Conservation (phyloP, 2,113 vertebrate species). For the Callospermophilus lateralis region DNA sequence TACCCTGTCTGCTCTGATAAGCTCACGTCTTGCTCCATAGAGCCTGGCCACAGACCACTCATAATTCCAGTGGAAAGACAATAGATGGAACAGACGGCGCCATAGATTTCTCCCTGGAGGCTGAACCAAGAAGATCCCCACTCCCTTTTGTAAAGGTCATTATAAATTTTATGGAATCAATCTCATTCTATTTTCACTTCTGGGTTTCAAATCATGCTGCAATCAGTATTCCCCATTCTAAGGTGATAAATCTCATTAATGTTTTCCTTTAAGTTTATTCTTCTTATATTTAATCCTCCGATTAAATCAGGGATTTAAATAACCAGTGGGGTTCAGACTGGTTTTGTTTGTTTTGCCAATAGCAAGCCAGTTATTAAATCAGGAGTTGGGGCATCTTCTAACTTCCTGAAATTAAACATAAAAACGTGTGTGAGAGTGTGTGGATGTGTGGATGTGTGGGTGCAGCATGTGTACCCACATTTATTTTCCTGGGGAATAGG, state of each 20-base stretch:
- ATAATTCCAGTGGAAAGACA: background rate
- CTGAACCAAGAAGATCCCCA: background rate
- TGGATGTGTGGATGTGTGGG: background rate
- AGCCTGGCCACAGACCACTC: background rate
- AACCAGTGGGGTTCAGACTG: background rate
- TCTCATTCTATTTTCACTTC: slow-evolving; percentile 38
- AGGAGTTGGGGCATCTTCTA: background rate
- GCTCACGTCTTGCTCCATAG: background rate
- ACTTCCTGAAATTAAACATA: slow-evolving; percentile 46
- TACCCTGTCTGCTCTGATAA: background rate
- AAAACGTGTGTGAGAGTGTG: background rate
- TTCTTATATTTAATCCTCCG: background rate
- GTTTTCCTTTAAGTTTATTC: slow-evolving; percentile 2
- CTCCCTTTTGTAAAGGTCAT: background rate
- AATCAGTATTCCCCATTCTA: background rate
- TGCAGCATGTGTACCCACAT: background rate
- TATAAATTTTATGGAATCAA: background rate
- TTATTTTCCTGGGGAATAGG: background rate
- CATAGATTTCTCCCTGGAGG: background rate
- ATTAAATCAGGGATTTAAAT: slow-evolving; percentile 42
- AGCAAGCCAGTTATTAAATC: slow-evolving; percentile 6
- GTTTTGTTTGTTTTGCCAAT: slow-evolving; percentile 23
- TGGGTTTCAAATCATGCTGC: slow-evolving; percentile 56
- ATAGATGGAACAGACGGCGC: background rate
- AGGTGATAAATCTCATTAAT: background rate